Evolutionary conservation across 92 coral and sea anemone species (phyloP).

Genomic region (Galaxea fascicularis): DNA sequence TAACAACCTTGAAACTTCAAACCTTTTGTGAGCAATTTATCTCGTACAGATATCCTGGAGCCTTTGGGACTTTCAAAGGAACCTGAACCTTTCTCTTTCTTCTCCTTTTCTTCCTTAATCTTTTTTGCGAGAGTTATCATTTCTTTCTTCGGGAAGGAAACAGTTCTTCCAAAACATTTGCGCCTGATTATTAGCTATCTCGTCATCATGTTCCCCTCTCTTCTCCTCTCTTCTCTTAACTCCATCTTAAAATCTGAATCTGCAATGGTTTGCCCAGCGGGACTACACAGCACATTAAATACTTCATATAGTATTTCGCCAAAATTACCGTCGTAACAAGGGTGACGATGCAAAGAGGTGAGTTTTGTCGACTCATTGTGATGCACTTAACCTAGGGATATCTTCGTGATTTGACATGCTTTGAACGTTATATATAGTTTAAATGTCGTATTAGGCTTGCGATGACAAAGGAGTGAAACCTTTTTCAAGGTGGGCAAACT

Average conservation of each 20-base stretch:
- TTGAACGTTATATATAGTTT: background rate
- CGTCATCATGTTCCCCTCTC: no score
- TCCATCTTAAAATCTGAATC: constrained; percentile 46
- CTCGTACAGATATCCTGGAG: constrained; percentile 86
- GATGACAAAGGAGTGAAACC: background rate
- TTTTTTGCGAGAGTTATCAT: constrained; percentile 98
- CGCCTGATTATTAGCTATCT: background rate
- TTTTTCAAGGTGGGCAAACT: background rate
- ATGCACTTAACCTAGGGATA: no score
- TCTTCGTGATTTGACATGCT: background rate
- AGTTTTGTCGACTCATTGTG: background rate
- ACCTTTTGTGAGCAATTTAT: constrained; percentile 92
- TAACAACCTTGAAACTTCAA: background rate
- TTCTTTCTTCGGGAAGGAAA: constrained; percentile 35
- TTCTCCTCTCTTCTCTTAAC: background rate
- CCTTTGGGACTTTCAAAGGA: constrained; percentile 59
- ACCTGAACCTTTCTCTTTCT: constrained; percentile 74
- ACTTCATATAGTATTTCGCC: background rate
- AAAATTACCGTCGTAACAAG: background rate
- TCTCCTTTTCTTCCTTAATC: constrained; percentile 94
- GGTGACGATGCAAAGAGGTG: constrained; percentile 8
- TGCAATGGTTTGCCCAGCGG: constrained; percentile 30
- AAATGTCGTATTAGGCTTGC: background rate
- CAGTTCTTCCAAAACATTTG: constrained; percentile 61
- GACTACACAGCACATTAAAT: background rate